phyloP scores from a whole-genome alignment of 2,797 vertebrate genomes.

The Manis javanica region DNA sequence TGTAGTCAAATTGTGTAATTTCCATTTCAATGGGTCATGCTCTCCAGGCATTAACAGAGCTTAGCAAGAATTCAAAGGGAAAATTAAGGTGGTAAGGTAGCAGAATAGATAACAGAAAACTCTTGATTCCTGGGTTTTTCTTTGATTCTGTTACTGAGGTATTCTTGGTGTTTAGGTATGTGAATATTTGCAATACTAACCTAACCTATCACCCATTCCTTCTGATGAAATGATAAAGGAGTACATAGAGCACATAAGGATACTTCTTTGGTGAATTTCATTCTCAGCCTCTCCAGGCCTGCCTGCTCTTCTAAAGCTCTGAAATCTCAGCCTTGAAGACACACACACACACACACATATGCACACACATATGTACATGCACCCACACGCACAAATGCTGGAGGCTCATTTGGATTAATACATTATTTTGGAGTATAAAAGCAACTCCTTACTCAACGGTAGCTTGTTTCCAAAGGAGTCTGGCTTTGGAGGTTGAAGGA shows the following conservation, averaged over 20 bases:
- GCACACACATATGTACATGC: not conserved
- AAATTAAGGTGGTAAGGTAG: not conserved
- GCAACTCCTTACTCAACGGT: not conserved
- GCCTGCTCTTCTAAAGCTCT: not conserved
- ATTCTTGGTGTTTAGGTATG: not conserved
- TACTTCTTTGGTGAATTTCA: not conserved
- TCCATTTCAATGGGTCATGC: not conserved
- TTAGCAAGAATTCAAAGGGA: constrained; percentile 53
- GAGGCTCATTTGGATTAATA: not conserved
- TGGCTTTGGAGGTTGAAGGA: constrained; percentile 22
- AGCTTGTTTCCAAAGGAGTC: constrained; percentile 27
- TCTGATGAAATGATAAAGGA: not conserved
- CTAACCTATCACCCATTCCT: not conserved
- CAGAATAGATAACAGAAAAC: not conserved
- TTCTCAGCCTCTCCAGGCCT: not conserved
- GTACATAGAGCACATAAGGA: not conserved
- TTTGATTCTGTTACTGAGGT: not conserved
- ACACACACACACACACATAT: not conserved
- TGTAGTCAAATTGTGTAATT: constrained; percentile 16
- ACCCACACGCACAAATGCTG: rapidly evolving
- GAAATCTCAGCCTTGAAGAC: not conserved
- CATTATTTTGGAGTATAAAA: not conserved
- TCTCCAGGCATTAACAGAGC: not conserved
- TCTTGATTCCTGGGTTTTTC: constrained; percentile 7
- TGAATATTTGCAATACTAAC: not conserved